Evolutionary conservation across 2,888 invertebrate species (phyloP), one percentile per base, ranked within the genome.

Genomic region (Sinodicranocentrus sp.): DNA sequence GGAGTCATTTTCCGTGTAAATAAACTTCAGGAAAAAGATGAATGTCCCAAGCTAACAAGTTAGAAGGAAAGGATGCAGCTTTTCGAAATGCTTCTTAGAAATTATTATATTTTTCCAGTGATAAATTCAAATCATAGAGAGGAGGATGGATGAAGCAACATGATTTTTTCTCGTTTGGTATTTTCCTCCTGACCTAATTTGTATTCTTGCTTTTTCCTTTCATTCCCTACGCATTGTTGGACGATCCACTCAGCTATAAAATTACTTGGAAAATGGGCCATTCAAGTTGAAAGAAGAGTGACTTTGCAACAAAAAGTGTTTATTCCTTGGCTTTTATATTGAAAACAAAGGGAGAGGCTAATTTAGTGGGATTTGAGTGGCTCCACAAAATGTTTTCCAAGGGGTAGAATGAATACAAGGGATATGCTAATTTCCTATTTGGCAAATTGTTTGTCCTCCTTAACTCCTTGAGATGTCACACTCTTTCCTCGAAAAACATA

Each of bases 391-490:
- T 48, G 48, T 48, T 48, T 48, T 48, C 2, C n/a, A 39, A 39
- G 39, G 39, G 48, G 5, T 33, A 10, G 48, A 48, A 48, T 48
- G n/a, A 48, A 48, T 48, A 8, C 19, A 13, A 57, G 25, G 57
- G 25, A 8, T 57, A 23, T 23, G 57, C 2, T 57, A 57, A 57
- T 57, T 57, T 57, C 25, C 57, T 25, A 57, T 23, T 57, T 57
- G 25, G 15, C 3, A 48, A 48, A 48, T n/a, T 48, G 39, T 39
- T 39, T 39, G 39, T 48, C 48, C 48, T 15, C 15, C 48, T 33
- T 10, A 33, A 33, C 33, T 6, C 3, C 33, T 33, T 33, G 33
- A 10, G 10, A 10, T 10, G n/a, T n/a, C n/a, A n/a, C n/a, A n/a
- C n/a, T n/a, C n/a, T n/a, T n/a, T n/a, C 10, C 33, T 33, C 33